Evolutionary conservation across 1,140 invertebrate genomes (phyloP).

Genomic region (Frieseomelitta varia): DNA sequence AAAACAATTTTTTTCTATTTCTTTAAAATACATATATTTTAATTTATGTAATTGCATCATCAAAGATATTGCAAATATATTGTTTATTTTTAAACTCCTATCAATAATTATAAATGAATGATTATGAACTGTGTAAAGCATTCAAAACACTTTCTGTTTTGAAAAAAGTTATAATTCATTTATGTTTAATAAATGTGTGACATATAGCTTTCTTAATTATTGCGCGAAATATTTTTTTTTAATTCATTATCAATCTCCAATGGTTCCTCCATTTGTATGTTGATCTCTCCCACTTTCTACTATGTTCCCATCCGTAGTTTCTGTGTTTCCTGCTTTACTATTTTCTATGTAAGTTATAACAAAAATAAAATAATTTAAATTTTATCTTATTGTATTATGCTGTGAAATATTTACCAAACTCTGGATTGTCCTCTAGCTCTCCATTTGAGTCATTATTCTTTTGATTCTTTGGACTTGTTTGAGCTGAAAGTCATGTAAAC

Average conservation of each 20-base stretch:
- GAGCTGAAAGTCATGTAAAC: slow-evolving; percentile 64
- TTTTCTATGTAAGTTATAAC: slow-evolving; percentile 10
- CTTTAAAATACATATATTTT: slow-evolving; percentile 2
- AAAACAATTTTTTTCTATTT: neutral
- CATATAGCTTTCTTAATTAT: slow-evolving; percentile 10
- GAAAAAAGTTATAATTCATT: slow-evolving; percentile 24
- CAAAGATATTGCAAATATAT: neutral
- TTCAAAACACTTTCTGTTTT: slow-evolving; percentile 4
- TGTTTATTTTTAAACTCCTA: neutral
- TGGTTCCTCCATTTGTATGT: slow-evolving; percentile 25
- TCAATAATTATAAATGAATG: slow-evolving; percentile 19
- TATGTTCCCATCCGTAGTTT: slow-evolving; percentile 3
- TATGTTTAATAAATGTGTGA: slow-evolving; percentile 24
- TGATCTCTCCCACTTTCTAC: slow-evolving; percentile 31
- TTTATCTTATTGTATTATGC: neutral
- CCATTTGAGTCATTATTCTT: slow-evolving; percentile 40
- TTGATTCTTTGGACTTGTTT: slow-evolving; percentile 47
- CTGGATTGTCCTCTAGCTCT: neutral
- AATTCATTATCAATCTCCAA: neutral
- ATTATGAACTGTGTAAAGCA: slow-evolving; percentile 11
- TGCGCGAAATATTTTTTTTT: neutral
- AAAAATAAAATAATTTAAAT: slow-evolving; percentile 24
- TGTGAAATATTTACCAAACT: slow-evolving; percentile 29
- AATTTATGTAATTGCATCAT: neutral
- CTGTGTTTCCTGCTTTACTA: slow-evolving; percentile 31